Evolutionary conservation across 2,113 vertebrate genomes (phyloP).

Genomic region (Cyanoramphus novaezelandiae): DNA sequence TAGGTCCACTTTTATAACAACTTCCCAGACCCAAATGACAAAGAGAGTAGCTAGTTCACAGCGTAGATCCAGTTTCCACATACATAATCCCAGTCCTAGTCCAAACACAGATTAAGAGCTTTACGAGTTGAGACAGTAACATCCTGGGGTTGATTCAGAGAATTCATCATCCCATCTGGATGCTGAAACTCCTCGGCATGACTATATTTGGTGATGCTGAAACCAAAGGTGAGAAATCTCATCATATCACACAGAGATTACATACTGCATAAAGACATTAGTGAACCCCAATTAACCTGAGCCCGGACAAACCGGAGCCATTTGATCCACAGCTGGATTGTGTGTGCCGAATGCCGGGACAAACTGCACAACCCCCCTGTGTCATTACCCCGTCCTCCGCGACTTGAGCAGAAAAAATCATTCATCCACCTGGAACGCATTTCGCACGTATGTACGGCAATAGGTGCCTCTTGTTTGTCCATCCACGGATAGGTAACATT

Average conservation of each 20-base stretch:
- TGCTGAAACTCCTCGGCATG: not conserved
- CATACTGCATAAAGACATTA: fast-evolving
- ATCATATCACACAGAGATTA: not conserved
- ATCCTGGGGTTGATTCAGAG: slow-evolving; percentile 50
- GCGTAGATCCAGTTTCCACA: not conserved
- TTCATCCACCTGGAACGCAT: fast-evolving
- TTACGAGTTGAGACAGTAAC: slow-evolving; percentile 7
- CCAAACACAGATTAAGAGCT: slow-evolving; percentile 10
- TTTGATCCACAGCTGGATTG: not conserved
- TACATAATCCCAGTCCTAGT: not conserved
- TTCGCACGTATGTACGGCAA: fast-evolving
- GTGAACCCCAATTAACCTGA: not conserved
- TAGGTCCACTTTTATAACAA: not conserved
- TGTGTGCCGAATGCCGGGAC: not conserved
- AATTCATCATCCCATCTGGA: slow-evolving; percentile 44
- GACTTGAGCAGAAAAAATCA: not conserved
- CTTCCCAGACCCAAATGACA: not conserved
- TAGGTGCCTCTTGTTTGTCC: not conserved
- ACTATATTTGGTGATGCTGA: slow-evolving; percentile 40
- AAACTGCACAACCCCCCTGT: not conserved
- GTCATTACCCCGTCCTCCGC: not conserved
- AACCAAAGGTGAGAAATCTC: slow-evolving; percentile 19
- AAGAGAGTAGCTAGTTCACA: not conserved
- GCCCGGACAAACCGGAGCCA: not conserved
- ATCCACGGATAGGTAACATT: fast-evolving